phyloP scores from a whole-genome alignment of 2,797 vertebrate genomes.

The Pachyuromys duprasi region DNA sequence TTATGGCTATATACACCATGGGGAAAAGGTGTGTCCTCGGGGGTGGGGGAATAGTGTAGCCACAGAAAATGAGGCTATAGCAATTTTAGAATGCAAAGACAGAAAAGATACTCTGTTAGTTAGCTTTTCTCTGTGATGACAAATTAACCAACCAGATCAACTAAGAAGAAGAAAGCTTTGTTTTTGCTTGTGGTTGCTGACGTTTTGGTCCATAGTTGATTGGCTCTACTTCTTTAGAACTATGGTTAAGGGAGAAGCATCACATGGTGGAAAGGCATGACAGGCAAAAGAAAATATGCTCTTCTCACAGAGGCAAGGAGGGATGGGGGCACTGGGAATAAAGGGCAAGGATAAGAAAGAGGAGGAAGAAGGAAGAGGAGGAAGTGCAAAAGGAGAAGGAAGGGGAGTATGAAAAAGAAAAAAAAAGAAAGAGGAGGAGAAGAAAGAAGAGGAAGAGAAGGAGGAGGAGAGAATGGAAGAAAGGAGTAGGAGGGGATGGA shows the following conservation, averaged over 20 bases:
- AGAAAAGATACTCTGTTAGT: background rate
- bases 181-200: background rate
- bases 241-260: background rate
- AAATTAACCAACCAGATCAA: background rate
- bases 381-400: too few species aligned
- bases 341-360: background rate
- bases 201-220: background rate
- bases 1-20: rapidly evolving
- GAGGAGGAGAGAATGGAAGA: too few species aligned
- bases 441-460: background rate
- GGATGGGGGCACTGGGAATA: background rate
- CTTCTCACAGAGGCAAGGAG: background rate
- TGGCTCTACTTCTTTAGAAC: background rate
- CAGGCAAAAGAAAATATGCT: background rate
- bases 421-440: too few species aligned
- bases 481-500: background rate
- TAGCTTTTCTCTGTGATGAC: background rate
- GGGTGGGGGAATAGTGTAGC: background rate
- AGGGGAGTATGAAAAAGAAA: background rate
- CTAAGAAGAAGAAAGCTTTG: background rate
- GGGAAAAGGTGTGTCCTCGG: rapidly evolving
- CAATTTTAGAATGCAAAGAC: background rate
- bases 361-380: background rate
- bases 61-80: background rate
- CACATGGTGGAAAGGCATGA: too few species aligned